A percentile compares a stretch with the other conserved stretches of the same genome.
These are phyloP conservation scores for Mimachlamys varia DNA, from an alignment of 2,888 invertebrate genomes.

Conservation along the genomic window DNA sequence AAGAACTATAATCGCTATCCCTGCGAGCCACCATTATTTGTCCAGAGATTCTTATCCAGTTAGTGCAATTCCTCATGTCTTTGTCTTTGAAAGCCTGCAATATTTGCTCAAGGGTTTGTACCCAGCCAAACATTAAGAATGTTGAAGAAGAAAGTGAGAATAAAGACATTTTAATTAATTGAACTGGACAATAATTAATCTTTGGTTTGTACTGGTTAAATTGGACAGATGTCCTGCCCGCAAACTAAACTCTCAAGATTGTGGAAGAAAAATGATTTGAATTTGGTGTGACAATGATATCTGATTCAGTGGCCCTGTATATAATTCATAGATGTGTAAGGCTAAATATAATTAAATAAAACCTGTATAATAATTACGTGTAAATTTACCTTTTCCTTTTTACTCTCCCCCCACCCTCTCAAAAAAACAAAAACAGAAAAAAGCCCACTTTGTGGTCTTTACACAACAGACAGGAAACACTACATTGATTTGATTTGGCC, in stretches of 20 bases:
- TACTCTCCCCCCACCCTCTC: too few relatives aligned
- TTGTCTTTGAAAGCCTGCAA: not conserved
- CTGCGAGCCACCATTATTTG: not conserved
- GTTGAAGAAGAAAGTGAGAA: not conserved
- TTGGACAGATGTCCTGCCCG: not conserved
- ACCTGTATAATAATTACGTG: too few relatives aligned
- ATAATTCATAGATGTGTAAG: not conserved
- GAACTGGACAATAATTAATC: not conserved
- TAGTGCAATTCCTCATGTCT: not conserved
- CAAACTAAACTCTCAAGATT: not conserved
- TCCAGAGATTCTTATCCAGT: not conserved
- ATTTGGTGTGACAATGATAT: not conserved
- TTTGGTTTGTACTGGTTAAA: not conserved
- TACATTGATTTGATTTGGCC: too few relatives aligned
- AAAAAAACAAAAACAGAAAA: too few relatives aligned
- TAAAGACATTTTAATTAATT: not conserved
- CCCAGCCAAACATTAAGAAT: not conserved
- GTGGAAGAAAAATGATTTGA: not conserved
- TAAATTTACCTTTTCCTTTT: too few relatives aligned
- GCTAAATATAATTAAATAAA: not conserved
- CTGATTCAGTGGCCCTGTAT: not conserved
- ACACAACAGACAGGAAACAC: too few relatives aligned
- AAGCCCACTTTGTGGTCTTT: too few relatives aligned
- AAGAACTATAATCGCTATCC: not conserved
- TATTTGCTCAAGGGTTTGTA: constrained; percentile 29